Conservation (phyloP, 1,140 invertebrate genomes). For the Drosophila willistoni region DNA sequence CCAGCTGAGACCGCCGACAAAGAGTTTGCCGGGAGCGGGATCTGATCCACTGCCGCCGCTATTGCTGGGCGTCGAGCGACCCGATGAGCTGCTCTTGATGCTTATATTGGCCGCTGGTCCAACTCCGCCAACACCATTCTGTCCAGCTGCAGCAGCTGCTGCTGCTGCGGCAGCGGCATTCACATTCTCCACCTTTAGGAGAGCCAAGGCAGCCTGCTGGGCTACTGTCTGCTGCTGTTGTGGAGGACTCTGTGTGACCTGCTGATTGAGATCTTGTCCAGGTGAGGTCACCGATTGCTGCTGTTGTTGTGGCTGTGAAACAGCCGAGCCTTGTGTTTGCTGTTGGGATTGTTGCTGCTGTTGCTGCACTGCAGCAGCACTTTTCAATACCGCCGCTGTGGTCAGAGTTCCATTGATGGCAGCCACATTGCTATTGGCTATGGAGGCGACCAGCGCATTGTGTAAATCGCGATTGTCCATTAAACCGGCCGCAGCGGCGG, state of each 20-base stretch:
- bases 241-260: slow-evolving; percentile 50
- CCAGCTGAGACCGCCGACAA: slow-evolving; percentile 95
- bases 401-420: slow-evolving; percentile 78
- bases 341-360: slow-evolving; percentile 55
- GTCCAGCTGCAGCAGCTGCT: slow-evolving; percentile 36
- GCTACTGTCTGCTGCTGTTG: slow-evolving; percentile 66
- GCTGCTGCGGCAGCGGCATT: slow-evolving; percentile 50
- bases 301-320: slow-evolving; percentile 20
- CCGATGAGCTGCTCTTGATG: slow-evolving; percentile 85
- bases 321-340: slow-evolving; percentile 50
- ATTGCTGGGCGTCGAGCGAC: slow-evolving; percentile 88
- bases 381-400: slow-evolving; percentile 71
- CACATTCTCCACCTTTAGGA: slow-evolving; percentile 65
- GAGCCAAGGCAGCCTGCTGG: slow-evolving; percentile 74
- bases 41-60: slow-evolving; percentile 84
- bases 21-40: slow-evolving; percentile 93
- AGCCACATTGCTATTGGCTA: slow-evolving; percentile 81
- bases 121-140: slow-evolving; percentile 47
- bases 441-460: slow-evolving; percentile 85
- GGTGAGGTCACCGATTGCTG: slow-evolving; percentile 35
- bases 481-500: slow-evolving; percentile 78
- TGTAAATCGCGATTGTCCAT: slow-evolving; percentile 87
- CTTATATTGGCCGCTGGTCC: slow-evolving; percentile 46
- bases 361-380: slow-evolving; percentile 61
- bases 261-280: slow-evolving; percentile 64